phyloP scores from a whole-genome alignment of 2,797 vertebrate genomes.

The Siniperca scherzeri region DNA sequence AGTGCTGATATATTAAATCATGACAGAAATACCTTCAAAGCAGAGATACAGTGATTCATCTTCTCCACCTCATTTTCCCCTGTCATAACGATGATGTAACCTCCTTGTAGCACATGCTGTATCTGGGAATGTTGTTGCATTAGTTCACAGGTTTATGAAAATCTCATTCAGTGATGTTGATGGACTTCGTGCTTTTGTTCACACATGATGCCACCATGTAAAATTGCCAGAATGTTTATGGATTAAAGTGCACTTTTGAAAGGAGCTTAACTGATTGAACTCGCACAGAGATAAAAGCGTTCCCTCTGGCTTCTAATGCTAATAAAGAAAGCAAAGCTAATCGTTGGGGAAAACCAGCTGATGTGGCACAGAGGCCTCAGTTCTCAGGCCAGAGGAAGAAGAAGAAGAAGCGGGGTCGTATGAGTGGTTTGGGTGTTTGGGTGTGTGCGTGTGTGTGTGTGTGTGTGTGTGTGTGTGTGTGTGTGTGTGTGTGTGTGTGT shows the following conservation, averaged over 20 bases:
- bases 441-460: slow-evolving; percentile 32
- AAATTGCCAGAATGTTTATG: slow-evolving; percentile 33
- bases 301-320: slow-evolving; percentile 17
- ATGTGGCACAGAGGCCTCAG: slow-evolving; percentile 13
- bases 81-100: slow-evolving; percentile 39
- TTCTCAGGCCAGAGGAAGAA: slow-evolving; percentile 11
- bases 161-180: slow-evolving; percentile 23
- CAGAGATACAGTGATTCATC: slow-evolving; percentile 38
- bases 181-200: slow-evolving; percentile 4
- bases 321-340: slow-evolving; percentile 37
- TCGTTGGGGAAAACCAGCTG: not conserved
- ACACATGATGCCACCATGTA: slow-evolving; percentile 11
- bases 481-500: slow-evolving; percentile 23
- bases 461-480: slow-evolving; percentile 33
- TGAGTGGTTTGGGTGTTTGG: slow-evolving; percentile 26
- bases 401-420: slow-evolving; percentile 12
- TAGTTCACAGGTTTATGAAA: slow-evolving; percentile 45
- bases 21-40: slow-evolving; percentile 52
- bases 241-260: slow-evolving; percentile 47
- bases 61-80: slow-evolving; percentile 10
- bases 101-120: not conserved
- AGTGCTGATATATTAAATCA: slow-evolving; percentile 12
- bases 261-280: slow-evolving; percentile 58
- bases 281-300: slow-evolving; percentile 29
- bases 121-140: slow-evolving; percentile 14